Evolutionary conservation across 2,797 vertebrate genomes (phyloP).

Genomic region (Falco berigora): DNA sequence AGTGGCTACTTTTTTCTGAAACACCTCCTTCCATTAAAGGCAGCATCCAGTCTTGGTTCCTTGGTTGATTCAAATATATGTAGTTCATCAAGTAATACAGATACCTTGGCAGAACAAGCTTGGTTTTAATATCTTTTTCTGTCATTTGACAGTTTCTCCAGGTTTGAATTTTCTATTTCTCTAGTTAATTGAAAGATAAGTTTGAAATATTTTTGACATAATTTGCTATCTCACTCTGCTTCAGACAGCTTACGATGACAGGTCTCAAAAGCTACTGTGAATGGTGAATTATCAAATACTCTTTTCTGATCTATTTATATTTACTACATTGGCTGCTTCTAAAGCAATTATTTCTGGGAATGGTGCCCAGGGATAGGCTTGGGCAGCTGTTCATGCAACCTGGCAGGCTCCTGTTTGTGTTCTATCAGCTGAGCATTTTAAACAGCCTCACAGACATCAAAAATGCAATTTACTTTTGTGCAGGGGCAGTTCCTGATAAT

Average conservation of each 20-base stretch:
- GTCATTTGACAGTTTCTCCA: neutral
- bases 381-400: neutral
- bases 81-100: neutral
- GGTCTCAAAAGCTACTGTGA: neutral
- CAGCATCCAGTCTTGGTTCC: neutral
- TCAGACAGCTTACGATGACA: neutral
- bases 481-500: neutral
- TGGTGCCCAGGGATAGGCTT: neutral
- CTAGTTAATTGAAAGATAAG: neutral
- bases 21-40: neutral
- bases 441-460: neutral
- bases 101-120: neutral
- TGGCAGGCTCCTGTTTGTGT: neutral
- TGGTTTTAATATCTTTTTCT: neutral
- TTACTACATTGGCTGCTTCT: neutral
- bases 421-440: neutral
- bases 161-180: neutral
- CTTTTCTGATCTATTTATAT: neutral
- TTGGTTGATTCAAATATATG: neutral
- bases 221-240: neutral
- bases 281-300: neutral
- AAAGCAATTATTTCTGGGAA: neutral
- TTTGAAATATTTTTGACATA: too few relatives aligned
- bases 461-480: neutral
- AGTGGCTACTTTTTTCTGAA: neutral